Percentiles rank a stretch among this genome's conserved stretches.
Conservation (phyloP, 2,113 vertebrate genomes). For the Chionis minor region DNA sequence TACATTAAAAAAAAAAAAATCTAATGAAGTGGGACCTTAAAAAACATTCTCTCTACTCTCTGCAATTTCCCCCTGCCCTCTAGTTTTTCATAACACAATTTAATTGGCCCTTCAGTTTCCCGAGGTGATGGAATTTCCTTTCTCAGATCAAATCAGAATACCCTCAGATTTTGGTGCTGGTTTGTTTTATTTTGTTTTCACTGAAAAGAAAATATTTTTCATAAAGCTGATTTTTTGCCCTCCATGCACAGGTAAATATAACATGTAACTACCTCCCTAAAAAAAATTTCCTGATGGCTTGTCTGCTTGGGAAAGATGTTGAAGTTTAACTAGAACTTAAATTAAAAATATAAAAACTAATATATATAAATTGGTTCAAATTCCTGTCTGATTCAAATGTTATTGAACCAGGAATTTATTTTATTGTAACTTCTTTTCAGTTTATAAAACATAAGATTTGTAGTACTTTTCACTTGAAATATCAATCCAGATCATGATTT, state of each 20-base stretch:
- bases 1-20: neutral
- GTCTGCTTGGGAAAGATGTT: neutral
- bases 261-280: neutral
- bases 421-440: neutral
- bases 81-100: neutral
- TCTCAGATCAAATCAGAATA: neutral
- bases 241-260: neutral
- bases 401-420: neutral
- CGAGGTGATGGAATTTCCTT: neutral
- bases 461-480: neutral
- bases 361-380: neutral
- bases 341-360: neutral
- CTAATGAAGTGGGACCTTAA: neutral
- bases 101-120: neutral
- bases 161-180: neutral
- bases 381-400: neutral
- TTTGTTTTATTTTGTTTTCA: neutral
- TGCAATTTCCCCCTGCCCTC: neutral
- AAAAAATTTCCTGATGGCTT: neutral
- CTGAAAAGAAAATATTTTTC: neutral
- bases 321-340: neutral
- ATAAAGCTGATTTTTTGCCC: neutral
- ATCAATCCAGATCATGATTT: neutral
- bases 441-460: neutral
- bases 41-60: neutral